Percentiles rank a stretch among this genome's conserved stretches.
Conservation (phyloP, 2,888 invertebrate species). For the Sarcophaga caerulescens region DNA sequence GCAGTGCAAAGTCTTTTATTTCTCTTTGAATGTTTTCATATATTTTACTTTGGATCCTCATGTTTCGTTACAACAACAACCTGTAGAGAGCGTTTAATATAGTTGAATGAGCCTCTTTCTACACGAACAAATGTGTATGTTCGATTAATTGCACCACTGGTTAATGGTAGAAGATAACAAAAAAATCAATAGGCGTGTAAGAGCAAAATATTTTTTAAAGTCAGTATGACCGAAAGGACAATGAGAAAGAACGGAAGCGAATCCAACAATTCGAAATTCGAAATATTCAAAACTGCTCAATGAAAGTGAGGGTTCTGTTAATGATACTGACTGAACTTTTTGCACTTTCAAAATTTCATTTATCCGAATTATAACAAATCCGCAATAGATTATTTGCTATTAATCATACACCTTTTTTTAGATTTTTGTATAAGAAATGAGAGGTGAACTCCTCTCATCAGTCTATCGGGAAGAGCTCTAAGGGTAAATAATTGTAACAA, state of each 20-base stretch:
- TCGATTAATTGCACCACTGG: slow-evolving; percentile 9
- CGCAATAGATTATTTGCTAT: too few species aligned
- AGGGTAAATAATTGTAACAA: too few species aligned
- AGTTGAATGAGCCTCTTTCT: slow-evolving; percentile 30
- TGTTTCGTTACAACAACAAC: background rate
- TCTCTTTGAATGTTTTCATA: background rate
- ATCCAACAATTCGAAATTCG: slow-evolving; percentile 7
- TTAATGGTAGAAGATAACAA: background rate
- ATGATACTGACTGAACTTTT: too few species aligned
- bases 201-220: background rate
- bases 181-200: background rate
- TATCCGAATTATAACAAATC: too few species aligned
- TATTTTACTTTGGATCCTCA: background rate
- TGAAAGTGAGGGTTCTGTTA: too few species aligned
- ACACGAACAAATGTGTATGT: slow-evolving; percentile 9
- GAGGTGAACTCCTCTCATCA: too few species aligned
- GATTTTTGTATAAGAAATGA: too few species aligned
- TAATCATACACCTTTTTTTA: too few species aligned
- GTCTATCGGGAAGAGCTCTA: too few species aligned
- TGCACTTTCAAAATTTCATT: too few species aligned
- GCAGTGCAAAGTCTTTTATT: too few species aligned
- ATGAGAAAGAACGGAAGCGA: background rate
- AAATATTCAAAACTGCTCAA: too few species aligned
- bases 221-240: background rate
- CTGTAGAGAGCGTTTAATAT: slow-evolving; percentile 7